Percentiles rank a stretch among this genome's conserved stretches.
Evolutionary conservation across 2,113 vertebrate species (phyloP).

Genomic region (Carassius carassius): DNA sequence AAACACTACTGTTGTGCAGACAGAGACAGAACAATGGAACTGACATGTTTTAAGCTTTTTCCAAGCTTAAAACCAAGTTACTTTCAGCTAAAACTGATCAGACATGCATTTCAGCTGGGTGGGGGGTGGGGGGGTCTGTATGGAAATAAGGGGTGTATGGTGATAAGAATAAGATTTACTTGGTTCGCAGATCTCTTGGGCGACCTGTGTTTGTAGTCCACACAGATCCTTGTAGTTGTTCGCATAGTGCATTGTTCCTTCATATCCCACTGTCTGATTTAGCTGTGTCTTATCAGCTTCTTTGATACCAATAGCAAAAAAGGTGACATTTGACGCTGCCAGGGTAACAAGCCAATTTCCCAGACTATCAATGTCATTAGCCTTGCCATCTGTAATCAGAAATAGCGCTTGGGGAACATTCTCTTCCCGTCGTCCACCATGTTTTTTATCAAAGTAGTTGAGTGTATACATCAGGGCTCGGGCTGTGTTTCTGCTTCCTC

Average conservation of each 20-base stretch:
- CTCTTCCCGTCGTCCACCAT: slow-evolving; percentile 67
- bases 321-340: slow-evolving; percentile 55
- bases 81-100: no score
- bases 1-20: no score
- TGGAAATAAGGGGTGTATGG: no score
- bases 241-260: slow-evolving; percentile 69
- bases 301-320: slow-evolving; percentile 77
- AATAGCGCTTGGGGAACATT: slow-evolving; percentile 73
- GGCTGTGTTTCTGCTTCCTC: slow-evolving; percentile 71
- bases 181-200: slow-evolving; percentile 75
- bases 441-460: slow-evolving; percentile 60
- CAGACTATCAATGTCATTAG: slow-evolving; percentile 63
- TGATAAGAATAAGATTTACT: slow-evolving; percentile 62
- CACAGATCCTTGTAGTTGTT: slow-evolving; percentile 67
- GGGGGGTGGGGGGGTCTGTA: no score
- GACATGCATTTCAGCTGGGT: no score
- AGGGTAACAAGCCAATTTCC: slow-evolving; percentile 56
- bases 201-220: slow-evolving; percentile 70
- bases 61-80: no score
- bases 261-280: slow-evolving; percentile 62
- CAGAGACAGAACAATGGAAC: no score
- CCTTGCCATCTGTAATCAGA: slow-evolving; percentile 78
- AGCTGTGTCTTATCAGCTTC: slow-evolving; percentile 69
- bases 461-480: slow-evolving; percentile 70
- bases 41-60: no score